Base-by-base conservation (phyloP, 2,797 vertebrate genomes). In the Sebastes cheni region DNA sequence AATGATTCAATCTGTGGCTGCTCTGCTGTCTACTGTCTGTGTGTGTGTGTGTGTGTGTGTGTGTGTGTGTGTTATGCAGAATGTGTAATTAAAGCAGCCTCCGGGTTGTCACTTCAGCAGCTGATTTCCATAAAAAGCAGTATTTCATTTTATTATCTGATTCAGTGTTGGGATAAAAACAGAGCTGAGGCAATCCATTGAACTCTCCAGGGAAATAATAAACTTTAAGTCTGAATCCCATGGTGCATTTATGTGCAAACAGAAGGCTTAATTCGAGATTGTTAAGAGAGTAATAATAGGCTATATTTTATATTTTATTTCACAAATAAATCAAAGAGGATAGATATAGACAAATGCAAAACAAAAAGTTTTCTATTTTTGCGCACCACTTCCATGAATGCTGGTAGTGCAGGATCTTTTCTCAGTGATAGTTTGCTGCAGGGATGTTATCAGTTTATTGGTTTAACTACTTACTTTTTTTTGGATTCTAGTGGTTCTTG, bases 1-100 rank as follows among this genome's bases (percentile, higher is more conserved):
- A 80, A 85, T 75, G 81, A 86, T 81, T 91, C 72, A 78, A 72
- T 87, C 46, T 75, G 58, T 30, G 16, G 61, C 58, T 66, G 76
- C 25, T 70, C 54, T 23, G 12, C 64, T 65, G 66, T 42, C 46
- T 72, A 9, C n/a, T 22, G 46, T 52, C 6, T 75, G 25, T 56
- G 64, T 14, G 65, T 60, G 23, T 42, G 29, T 56, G 67, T 30
- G 27, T 56, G 67, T 32, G 29, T 56, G 72, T 72, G 34, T 75
- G 22, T 72, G 22, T 64, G 27, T 52, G 39, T 34, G 59, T 36
- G 50, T 46, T 14, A 77, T 79, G 61, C 32, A 12, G 23, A 62
- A 72, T 68, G 36, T 75, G 70, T 79, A 60, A 86, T 85, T 75
- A 86, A 56, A 75, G 61, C 67, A 82, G 61, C 75, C 52, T 66